Evolutionary conservation across 2,888 invertebrate genomes (phyloP).

Genomic region (Andrena flavipes): DNA sequence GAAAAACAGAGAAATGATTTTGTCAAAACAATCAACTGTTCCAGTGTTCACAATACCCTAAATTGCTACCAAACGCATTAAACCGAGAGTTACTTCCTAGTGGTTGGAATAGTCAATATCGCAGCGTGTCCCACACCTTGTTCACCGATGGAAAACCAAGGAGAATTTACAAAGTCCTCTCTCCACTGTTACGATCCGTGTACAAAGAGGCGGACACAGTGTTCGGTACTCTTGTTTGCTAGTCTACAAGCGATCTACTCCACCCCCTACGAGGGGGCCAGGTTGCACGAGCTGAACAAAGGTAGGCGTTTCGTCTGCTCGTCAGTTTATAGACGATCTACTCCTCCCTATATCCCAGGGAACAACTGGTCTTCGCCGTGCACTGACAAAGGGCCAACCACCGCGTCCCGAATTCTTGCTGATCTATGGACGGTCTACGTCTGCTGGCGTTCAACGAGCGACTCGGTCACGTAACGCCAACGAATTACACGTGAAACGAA

Average conservation of each 20-base stretch:
- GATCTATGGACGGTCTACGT: neutral
- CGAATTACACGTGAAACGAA: neutral
- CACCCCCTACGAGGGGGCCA: slow-evolving; percentile 8
- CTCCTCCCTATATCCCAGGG: slow-evolving; percentile 16
- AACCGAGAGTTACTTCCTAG: neutral
- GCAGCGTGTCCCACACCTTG: neutral
- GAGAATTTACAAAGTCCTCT: slow-evolving; percentile 14
- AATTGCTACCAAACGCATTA: too few relatives aligned
- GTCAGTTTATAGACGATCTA: slow-evolving; percentile 36
- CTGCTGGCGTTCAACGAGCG: slow-evolving; percentile 1
- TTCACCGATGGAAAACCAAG: slow-evolving; percentile 12
- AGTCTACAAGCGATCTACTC: slow-evolving; percentile 35
- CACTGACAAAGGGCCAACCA: slow-evolving; percentile 19
- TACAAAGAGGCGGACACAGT: slow-evolving; percentile 14
- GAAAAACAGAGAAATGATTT: too few relatives aligned
- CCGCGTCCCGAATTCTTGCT: slow-evolving; percentile 20
- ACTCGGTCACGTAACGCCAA: slow-evolving; percentile 2
- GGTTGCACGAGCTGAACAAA: slow-evolving; percentile 27
- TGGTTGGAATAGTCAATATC: neutral
- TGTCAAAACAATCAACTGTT: too few relatives aligned
- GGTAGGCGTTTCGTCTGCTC: slow-evolving; percentile 47
- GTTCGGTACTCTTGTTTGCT: slow-evolving; percentile 17
- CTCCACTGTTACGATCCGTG: slow-evolving; percentile 22
- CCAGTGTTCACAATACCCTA: too few relatives aligned
- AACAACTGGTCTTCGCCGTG: slow-evolving; percentile 10